Conservation (phyloP, 2,888 invertebrate genomes). For the Amblyjoppa proteus region DNA sequence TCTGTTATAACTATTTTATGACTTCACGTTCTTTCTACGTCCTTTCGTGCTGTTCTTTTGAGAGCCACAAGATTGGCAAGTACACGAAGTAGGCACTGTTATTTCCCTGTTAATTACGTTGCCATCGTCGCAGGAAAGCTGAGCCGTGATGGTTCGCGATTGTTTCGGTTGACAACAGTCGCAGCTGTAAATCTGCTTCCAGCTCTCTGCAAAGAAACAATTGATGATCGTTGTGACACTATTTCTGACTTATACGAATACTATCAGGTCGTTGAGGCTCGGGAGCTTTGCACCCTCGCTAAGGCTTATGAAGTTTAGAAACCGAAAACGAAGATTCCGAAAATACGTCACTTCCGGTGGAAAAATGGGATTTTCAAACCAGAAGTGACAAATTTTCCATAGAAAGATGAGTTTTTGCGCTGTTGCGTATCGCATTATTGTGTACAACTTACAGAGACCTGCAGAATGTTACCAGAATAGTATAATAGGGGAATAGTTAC, state of each 20-base stretch:
- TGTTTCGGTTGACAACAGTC: conserved; percentile 79
- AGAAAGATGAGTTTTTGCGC: no score
- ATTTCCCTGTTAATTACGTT: conserved; percentile 77
- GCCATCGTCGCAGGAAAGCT: conserved; percentile 86
- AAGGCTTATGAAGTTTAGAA: no score
- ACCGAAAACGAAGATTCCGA: no score
- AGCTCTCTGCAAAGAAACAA: conserved; percentile 74
- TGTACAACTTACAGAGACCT: no score
- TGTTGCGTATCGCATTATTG: no score
- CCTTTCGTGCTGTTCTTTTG: conserved; percentile 46
- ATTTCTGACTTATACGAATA: neutral
- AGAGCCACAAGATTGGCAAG: conserved; percentile 80
- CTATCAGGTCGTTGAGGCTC: neutral
- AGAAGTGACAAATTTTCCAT: no score
- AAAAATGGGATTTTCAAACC: no score
- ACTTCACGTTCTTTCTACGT: conserved; percentile 35
- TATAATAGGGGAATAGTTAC: no score
- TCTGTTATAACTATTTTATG: neutral
- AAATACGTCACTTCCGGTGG: no score
- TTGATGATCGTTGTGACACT: neutral
- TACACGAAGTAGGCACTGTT: conserved; percentile 81
- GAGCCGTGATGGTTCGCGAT: conserved; percentile 83
- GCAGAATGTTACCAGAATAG: no score
- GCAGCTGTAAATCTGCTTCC: conserved; percentile 79
- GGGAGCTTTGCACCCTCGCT: no score